A percentile compares a stretch with the other conserved stretches of the same genome.
Conservation (phyloP, 2,797 vertebrate genomes). For the Erpetoichthys calabaricus region DNA sequence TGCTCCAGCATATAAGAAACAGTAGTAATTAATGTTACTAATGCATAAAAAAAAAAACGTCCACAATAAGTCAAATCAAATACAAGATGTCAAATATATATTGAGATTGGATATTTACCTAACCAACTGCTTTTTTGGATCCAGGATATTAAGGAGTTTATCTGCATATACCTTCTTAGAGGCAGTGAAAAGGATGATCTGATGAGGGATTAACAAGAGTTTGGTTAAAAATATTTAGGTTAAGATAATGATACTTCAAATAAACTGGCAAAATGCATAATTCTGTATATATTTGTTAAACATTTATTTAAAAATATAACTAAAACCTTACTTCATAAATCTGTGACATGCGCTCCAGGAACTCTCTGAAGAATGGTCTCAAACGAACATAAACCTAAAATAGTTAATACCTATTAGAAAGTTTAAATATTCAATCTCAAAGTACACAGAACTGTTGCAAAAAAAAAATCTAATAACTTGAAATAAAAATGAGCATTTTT, state of each 20-base stretch:
- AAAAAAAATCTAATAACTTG: too few species aligned
- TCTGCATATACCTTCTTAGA: conserved; percentile 99
- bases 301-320: too few species aligned
- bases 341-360: conserved; percentile 95
- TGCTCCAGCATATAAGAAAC: too few species aligned
- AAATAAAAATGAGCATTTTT: too few species aligned
- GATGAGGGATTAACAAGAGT: background rate
- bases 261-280: background rate
- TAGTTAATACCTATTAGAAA: conserved; percentile 4
- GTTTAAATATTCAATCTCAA: background rate
- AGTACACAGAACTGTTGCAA: background rate
- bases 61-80: background rate
- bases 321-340: conserved; percentile 80
- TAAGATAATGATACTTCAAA: background rate
- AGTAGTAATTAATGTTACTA: too few species aligned
- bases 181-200: conserved; percentile 98
- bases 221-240: background rate
- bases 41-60: background rate
- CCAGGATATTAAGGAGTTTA: conserved; percentile 96
- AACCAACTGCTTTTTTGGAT: conserved; percentile 96
- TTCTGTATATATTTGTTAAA: background rate
- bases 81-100: background rate
- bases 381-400: conserved; percentile 85
- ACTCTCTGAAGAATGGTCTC: conserved; percentile 95
- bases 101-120: conserved; percentile 47